Evolutionary conservation across 1,140 invertebrate genomes (phyloP), one percentile per base, ranked within the genome.

Genomic region (Parapsyche elsis): DNA sequence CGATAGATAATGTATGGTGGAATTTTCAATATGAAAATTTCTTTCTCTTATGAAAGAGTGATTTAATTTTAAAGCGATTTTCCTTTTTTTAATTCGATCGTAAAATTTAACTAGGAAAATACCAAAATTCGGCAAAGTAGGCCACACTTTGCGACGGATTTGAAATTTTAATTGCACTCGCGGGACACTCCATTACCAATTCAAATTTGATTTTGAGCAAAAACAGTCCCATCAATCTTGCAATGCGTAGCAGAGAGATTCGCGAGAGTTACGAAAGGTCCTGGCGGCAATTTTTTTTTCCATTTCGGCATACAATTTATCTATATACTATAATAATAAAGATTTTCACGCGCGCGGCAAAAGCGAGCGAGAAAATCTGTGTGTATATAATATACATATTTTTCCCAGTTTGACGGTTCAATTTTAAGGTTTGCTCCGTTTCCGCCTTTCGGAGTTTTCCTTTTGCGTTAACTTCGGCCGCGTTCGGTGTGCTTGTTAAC

Each of bases 121-220:
- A 53, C 4, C 12, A 53, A 53, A 7, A 16, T 12, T 53, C 10
- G 49, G 16, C 49, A 16, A 67, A 67, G 5, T 24, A 1, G 23
- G 10, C 9, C 64, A 1, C 5, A 26, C 9, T 67, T 30, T 24
- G 24, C 59, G 64, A 67, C 16, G 30, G 64, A 67, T 67, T 67
- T 67, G 26, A 67, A 67, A 67, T 67, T 67, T 67, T 67, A 67
- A 67, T 67, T 67, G 24, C 19, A 26, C 64, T 67, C 64, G 64
- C 49, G 21, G 1, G 24, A 67, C 64, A 67, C n/a, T 10, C 10
- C 23, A 67, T 67, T 26, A 67, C 64, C 64, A 67, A 67, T 67
- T 67, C 64, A 67, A 67, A 67, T 67, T 26, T 12, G 64, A 67
- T 26, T 26, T 53, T 10, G 49, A 14, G 49, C 64, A 23, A 26